A percentile compares a stretch with the other conserved stretches of the same genome.
Conservation (phyloP, 2,113 vertebrate species). For the Paratilapia polleni region DNA sequence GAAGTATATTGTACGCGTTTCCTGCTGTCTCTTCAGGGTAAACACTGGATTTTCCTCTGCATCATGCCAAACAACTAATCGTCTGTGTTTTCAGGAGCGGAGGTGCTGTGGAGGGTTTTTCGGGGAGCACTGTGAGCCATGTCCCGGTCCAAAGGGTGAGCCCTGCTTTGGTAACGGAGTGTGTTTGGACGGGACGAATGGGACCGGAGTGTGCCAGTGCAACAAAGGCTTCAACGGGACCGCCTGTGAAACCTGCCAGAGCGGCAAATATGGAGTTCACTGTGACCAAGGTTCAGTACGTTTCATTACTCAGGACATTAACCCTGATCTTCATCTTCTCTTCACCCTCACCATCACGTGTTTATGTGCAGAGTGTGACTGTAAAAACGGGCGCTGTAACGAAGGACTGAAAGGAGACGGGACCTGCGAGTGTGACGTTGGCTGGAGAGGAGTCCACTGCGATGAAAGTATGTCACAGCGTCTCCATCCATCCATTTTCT, state of each 20-base stretch:
- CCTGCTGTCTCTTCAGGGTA: background rate
- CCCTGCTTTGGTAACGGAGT: constrained; percentile 86
- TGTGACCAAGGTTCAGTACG: constrained; percentile 87
- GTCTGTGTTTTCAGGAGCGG: constrained; percentile 72
- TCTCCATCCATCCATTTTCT: no score
- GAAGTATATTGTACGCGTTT: constrained; percentile 78
- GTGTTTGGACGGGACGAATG: constrained; percentile 86
- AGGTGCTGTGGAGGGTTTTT: constrained; percentile 89
- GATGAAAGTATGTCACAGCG: constrained; percentile 73
- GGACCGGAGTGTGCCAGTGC: constrained; percentile 86
- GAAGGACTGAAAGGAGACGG: constrained; percentile 85
- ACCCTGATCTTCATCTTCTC: background rate
- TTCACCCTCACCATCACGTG: background rate
- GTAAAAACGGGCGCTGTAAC: constrained; percentile 86
- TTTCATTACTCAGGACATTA: background rate
- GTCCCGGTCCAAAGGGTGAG: constrained; percentile 80
- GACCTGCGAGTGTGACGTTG: constrained; percentile 86
- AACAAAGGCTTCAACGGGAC: constrained; percentile 83
- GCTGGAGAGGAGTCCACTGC: constrained; percentile 89
- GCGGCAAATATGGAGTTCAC: constrained; percentile 82
- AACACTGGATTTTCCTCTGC: background rate
- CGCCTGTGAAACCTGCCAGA: constrained; percentile 86
- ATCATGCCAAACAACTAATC: background rate
- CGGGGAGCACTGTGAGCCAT: constrained; percentile 87
- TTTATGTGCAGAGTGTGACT: constrained; percentile 79